Evolutionary conservation across 2,888 invertebrate genomes (phyloP).

Genomic region (Stenodema calcarata): DNA sequence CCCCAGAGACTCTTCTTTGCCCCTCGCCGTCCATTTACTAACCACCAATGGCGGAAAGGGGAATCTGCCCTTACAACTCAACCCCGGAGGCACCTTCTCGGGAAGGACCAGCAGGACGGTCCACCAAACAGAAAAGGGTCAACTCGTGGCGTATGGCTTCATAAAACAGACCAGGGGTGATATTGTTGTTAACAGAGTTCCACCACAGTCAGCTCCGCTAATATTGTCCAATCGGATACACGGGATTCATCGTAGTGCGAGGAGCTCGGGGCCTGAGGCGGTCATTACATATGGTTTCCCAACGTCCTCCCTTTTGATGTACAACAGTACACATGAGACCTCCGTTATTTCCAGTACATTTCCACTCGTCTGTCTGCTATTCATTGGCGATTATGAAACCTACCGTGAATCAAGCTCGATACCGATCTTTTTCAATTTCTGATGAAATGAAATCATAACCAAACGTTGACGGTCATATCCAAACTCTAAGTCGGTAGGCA

Average conservation of each 20-base stretch:
- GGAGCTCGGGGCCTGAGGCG: neutral
- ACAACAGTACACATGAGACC: neutral
- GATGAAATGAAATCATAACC: no score
- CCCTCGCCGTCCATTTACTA: no score
- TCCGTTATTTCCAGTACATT: neutral
- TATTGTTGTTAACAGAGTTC: neutral
- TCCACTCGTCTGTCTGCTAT: neutral
- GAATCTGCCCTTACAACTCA: neutral
- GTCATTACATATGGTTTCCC: neutral
- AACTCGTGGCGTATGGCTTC: neutral
- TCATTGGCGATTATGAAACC: neutral
- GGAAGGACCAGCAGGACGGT: neutral
- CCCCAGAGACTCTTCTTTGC: no score
- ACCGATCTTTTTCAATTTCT: no score
- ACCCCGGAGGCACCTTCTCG: neutral
- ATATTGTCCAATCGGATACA: neutral
- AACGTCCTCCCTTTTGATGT: neutral
- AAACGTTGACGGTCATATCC: no score
- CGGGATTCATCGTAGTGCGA: neutral
- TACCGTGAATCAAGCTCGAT: neutral
- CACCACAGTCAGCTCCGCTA: neutral
- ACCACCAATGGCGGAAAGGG: no score
- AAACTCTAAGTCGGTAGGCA: no score
- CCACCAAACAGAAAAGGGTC: neutral
- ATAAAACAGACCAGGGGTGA: neutral